Conservation (phyloP, 2,888 invertebrate species). For the Branchinecta sandiegonensis region DNA sequence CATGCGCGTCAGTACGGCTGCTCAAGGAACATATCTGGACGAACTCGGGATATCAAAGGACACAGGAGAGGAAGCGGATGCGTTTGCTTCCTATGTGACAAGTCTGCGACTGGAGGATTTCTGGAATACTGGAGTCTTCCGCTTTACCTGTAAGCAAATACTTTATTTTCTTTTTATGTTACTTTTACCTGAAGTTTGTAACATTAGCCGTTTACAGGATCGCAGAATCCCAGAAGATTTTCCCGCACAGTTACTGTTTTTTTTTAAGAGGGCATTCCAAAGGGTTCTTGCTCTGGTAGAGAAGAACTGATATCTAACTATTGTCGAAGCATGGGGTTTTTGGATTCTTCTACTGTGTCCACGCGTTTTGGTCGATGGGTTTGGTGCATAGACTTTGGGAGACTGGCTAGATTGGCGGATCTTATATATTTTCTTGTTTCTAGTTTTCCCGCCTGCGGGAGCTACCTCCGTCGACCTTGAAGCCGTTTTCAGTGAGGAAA, state of each 20-base stretch:
- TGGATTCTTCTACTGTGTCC: too few relatives aligned
- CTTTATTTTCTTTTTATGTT: background rate
- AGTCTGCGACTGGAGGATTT: background rate
- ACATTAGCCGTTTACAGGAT: too few relatives aligned
- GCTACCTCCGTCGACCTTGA: background rate
- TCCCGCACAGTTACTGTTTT: too few relatives aligned
- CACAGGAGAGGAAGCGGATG: background rate
- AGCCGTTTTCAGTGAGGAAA: background rate
- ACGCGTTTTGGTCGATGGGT: too few relatives aligned
- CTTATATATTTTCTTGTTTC: background rate
- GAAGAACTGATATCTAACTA: too few relatives aligned
- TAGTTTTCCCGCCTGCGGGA: background rate
- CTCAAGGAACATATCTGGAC: background rate
- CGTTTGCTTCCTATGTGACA: background rate
- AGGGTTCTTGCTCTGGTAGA: too few relatives aligned
- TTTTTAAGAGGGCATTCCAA: too few relatives aligned
- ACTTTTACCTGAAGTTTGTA: too few relatives aligned
- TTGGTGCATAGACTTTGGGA: too few relatives aligned
- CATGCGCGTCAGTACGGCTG: background rate
- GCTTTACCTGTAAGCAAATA: background rate
- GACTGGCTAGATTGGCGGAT: too few relatives aligned
- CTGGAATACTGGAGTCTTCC: conserved; percentile 1
- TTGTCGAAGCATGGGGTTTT: too few relatives aligned
- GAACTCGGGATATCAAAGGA: background rate
- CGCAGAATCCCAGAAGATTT: too few relatives aligned